These are phyloP conservation scores for Pristionchus pacificus DNA, from an alignment of 1,140 invertebrate species.

Conservation along the genomic window DNA sequence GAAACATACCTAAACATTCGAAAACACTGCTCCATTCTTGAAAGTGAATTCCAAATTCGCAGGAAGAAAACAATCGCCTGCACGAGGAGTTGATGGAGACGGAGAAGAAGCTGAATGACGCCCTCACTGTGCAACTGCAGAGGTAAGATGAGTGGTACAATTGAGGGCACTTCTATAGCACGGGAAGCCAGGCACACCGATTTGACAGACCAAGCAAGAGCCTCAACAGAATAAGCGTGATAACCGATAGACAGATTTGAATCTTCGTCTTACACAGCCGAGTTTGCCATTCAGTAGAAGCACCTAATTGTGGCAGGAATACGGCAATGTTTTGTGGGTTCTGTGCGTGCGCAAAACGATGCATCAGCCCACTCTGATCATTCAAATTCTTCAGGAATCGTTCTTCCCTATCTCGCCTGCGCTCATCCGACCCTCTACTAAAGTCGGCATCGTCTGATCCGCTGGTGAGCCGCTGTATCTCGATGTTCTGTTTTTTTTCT, in stretches of 20 bases:
- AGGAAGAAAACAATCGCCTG: constrained; percentile 21
- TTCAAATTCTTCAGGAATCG: constrained; percentile 5
- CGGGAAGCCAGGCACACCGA: constrained; percentile 6
- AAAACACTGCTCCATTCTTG: too few relatives aligned
- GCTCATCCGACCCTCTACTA: too few relatives aligned
- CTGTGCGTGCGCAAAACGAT: constrained; percentile 8
- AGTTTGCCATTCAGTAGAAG: background rate
- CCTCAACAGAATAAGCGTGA: constrained; percentile 10
- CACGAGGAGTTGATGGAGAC: constrained; percentile 18
- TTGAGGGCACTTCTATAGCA: background rate
- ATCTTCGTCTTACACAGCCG: constrained; percentile 5
- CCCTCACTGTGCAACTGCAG: constrained; percentile 14
- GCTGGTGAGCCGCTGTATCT: too few relatives aligned
- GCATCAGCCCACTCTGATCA: constrained; percentile 10
- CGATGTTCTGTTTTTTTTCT: too few relatives aligned
- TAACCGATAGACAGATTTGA: constrained; percentile 11
- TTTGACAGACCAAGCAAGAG: constrained; percentile 9
- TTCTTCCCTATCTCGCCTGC: background rate
- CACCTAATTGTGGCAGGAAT: background rate
- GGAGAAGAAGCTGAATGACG: constrained; percentile 23
- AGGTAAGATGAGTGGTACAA: constrained; percentile 17
- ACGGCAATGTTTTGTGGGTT: background rate
- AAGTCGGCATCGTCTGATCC: background rate
- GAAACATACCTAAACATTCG: too few relatives aligned
- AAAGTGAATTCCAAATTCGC: constrained; percentile 13